phyloP scores from a whole-genome alignment of 2,113 vertebrate genomes.

The Beaufortia kweichowensis region DNA sequence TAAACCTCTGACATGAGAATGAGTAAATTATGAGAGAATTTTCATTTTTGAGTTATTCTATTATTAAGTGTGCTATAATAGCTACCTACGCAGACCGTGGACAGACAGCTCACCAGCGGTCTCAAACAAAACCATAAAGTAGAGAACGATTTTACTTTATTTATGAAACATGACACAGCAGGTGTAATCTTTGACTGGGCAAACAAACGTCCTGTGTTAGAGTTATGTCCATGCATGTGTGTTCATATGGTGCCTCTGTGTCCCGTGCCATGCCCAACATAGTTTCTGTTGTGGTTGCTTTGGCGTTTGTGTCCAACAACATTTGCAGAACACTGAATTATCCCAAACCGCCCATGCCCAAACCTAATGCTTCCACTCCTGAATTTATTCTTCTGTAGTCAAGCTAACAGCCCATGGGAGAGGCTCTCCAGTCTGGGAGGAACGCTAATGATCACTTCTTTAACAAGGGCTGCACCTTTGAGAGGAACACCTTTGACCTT shows the following conservation, averaged over 20 bases:
- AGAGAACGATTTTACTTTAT: not conserved
- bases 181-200: not conserved
- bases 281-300: not conserved
- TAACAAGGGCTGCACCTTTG: constrained; percentile 18
- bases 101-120: not conserved
- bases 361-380: not conserved
- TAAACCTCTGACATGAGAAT: no score
- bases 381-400: not conserved
- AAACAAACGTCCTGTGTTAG: not conserved
- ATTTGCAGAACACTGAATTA: not conserved
- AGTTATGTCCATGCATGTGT: not conserved
- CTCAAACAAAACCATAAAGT: not conserved
- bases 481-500: constrained; percentile 34
- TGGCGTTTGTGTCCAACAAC: constrained; percentile 12
- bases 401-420: constrained; percentile 11
- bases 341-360: constrained; percentile 2
- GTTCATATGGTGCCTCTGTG: constrained; percentile 8
- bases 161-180: not conserved
- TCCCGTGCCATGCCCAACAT: constrained; percentile 10
- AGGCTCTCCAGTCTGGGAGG: constrained; percentile 12
- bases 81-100: not conserved
- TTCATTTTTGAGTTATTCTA: no score
- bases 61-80: not conserved
- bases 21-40: no score
- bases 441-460: constrained; percentile 16